Base-by-base conservation (phyloP, 2,113 vertebrate genomes). In the Microtus richardsoni region DNA sequence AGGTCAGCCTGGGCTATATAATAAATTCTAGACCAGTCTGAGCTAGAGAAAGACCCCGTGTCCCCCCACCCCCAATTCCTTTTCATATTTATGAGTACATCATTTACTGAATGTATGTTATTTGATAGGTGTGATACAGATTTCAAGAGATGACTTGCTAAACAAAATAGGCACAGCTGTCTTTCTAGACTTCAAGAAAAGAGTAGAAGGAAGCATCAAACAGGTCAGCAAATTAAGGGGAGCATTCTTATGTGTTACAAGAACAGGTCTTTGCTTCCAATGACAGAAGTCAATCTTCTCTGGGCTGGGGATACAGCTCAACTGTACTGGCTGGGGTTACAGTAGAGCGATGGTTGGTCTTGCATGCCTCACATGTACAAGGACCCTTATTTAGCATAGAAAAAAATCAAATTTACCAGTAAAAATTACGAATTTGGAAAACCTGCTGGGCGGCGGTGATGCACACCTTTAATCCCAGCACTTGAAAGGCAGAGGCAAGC, bases 351-450 rank as follows among this genome's bases (percentile, higher is more conserved):
- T 49, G 62, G 30, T 16, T 24, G 36, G 41, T 41, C 11, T 86
- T 66, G 28, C 64, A 68, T 24, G 28, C 28, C 44, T 86, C 26
- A 33, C 19, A 70, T n/a, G 64, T 24, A 13, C 30, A 68, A 13
- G 28, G 39, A 26, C 16, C 9, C 14, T 30, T 85, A 60, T 17
- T 12, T 30, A 47, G 39, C 41, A 47, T 19, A 85, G 39, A 19
- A 33, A 36, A 36, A 33, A 28, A n/a, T 21, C 39, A 93, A 66
- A 28, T 39, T 85, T 85, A n/a, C 47, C 62, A 16, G 26, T 84
- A n/a, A 93, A 88, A 96, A 89, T 49, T 74, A 49, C 62, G 44
- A 95, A 82, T 91, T 91, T 44, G 0, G 60, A 95, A 84, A 94
- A 64, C n/a, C 64, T 58, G 58, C 5, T 58, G 58, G 58, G 58